Conservation (phyloP, 2,888 invertebrate species). For the Crossocerus cetratus region DNA sequence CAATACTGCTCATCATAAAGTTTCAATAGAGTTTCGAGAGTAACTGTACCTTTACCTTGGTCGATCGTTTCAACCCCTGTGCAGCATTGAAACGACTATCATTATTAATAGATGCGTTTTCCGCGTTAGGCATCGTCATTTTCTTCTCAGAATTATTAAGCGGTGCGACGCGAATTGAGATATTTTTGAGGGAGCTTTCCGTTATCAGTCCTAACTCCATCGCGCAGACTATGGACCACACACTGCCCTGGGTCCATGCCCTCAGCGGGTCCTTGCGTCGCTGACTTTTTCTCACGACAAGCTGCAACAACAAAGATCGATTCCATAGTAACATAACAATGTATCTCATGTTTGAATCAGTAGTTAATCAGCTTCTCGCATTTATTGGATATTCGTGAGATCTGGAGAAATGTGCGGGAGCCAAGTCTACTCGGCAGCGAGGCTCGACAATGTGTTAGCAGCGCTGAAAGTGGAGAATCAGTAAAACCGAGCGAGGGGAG, state of each 20-base stretch:
- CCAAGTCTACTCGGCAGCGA: no score
- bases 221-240: slow-evolving; percentile 61
- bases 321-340: no score
- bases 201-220: slow-evolving; percentile 55
- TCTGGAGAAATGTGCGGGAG: no score
- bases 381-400: no score
- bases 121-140: not conserved
- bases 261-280: slow-evolving; percentile 4
- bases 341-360: no score
- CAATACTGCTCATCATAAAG: no score
- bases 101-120: no score
- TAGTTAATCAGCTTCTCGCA: no score
- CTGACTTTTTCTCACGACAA: not conserved
- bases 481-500: slow-evolving; percentile 8
- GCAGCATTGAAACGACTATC: no score
- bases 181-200: slow-evolving; percentile 17
- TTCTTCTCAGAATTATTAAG: not conserved
- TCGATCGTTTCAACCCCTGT: no score
- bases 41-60: no score
- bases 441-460: slow-evolving; percentile 17
- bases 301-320: slow-evolving; percentile 15
- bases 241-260: slow-evolving; percentile 46
- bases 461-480: slow-evolving; percentile 29
- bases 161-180: not conserved
- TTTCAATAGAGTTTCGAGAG: no score